Base-by-base conservation (phyloP, 2,113 vertebrate genomes). In the Psittacus erithacus region DNA sequence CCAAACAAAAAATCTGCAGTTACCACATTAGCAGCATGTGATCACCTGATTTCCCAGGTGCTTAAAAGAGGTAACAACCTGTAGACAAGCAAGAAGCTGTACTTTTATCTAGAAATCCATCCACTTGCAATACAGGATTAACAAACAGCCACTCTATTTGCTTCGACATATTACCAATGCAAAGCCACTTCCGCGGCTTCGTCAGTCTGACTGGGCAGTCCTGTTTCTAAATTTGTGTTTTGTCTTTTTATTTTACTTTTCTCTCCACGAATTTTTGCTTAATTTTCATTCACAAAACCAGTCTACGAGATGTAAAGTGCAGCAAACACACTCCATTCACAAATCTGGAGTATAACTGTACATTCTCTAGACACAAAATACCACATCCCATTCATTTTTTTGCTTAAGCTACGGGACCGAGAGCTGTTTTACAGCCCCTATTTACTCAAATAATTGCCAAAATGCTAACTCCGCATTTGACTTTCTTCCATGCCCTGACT, bases 391-490 rank as follows among this genome's bases (percentile, higher is more conserved):
- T 65, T 73, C 1, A 1, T 59, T 76, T 71, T 60, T 73, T 43
- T 73, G 8, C 17, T 20, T 77, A 17, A 71, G 60, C 7, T 55
- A 1, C 2, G 4, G 6, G 9, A 63, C 2, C 4, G 83, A n/a
- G 38, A 89, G 14, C 14, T 75, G 8, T 0, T 70, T 59, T 75
- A 6, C 4, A 75, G 25, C 47, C 55, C 60, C 15, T 57, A 95
- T 44, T 46, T 93, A 70, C 86, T 94, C 68, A 70, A 88, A 52
- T 83, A 93, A 93, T 8, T 75, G 62, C 50, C 86, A 89, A 90
- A 86, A 47, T 25, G 38, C 3, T 11, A 2, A 64, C 17, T 55
- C 35, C 27, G 14, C 16, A 62, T 79, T 71, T 64, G 3, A 33
- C 20, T 86, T 49, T 17, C 31, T 69, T 81, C 28, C 17, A 70